A percentile compares a stretch with the other conserved stretches of the same genome.
phyloP scores from a whole-genome alignment of 2,888 invertebrate species.

The Aspidapion aeneum region DNA sequence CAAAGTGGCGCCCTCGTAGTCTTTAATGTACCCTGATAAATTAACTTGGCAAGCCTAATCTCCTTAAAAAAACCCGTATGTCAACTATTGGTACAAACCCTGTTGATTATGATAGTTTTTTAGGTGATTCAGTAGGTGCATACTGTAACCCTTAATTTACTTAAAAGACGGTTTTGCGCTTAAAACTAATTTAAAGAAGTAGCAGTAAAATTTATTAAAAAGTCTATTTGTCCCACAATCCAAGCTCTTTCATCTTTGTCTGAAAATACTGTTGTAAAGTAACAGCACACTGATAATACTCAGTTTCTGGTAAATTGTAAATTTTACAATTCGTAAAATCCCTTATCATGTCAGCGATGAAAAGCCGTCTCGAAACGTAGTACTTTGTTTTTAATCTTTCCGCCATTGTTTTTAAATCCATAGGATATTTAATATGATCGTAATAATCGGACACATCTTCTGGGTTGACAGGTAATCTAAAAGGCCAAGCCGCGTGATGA shows the following conservation, averaged over 20 bases:
- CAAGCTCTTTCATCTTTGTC: constrained; percentile 87
- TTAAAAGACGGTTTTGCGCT: too few relatives aligned
- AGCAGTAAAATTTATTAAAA: too few relatives aligned
- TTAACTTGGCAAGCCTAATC: constrained; percentile 64
- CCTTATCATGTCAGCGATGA: constrained; percentile 93
- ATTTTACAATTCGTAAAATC: constrained; percentile 95
- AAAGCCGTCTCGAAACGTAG: constrained; percentile 84
- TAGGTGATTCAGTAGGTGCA: constrained; percentile 97
- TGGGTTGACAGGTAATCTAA: constrained; percentile 89
- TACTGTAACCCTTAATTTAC: constrained; percentile 97
- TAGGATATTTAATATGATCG: constrained; percentile 95
- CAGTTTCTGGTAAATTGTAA: constrained; percentile 93
- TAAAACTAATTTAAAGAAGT: too few relatives aligned
- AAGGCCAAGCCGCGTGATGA: constrained; percentile 92
- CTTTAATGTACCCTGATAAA: constrained; percentile 93
- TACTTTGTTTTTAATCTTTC: constrained; percentile 82
- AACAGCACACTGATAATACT: constrained; percentile 92
- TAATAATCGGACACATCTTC: constrained; percentile 94
- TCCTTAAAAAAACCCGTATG: constrained; percentile 98
- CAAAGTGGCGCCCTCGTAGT: constrained; percentile 95
- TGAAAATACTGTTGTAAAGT: constrained; percentile 90
- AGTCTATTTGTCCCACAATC: constrained; percentile 84
- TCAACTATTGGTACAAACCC: constrained; percentile 88
- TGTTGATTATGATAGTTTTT: constrained; percentile 95
- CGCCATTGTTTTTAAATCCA: constrained; percentile 90